Base-by-base conservation (phyloP, 2,888 invertebrate genomes). In the Eristalinus aeneus region DNA sequence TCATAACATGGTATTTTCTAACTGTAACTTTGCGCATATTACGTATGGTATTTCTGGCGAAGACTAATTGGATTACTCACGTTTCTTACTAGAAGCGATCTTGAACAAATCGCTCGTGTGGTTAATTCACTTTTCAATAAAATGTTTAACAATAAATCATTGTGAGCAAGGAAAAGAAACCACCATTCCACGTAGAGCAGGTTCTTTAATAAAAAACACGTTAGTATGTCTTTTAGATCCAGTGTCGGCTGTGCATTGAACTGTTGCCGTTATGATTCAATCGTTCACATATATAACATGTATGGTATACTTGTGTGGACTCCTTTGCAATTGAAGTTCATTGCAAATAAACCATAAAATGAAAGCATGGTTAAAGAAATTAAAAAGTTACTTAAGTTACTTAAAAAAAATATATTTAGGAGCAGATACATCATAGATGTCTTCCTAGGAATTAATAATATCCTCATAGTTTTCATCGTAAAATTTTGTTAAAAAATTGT, bases 31-130 rank as follows among this genome's bases (percentile, higher is more conserved):
- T n/a, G n/a, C n/a, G n/a, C n/a, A 22, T 12, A 32, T 63, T 22
- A 53, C 63, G 53, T 53, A 27, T 60, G 71, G 27, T 31, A 61
- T 39, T 36, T 23, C 32, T 53, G 23, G 72, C 31, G 23, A 3
- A 46, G 34, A 31, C 53, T 46, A 61, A 72, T 72, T 46, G 61
- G n/a, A 72, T 53, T 53, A 72, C 72, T 61, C 22, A 72, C n/a
- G 46, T 20, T 34, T 54, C 16, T 53, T n/a, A 34, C 23, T n/a
- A 46, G 22, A 31, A n/a, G 20, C 63, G 72, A 72, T 72, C 63
- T 72, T 72, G 63, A 72, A 53, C 61, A 63, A 61, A 16, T 46
- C 8, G 39, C n/a, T 39, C n/a, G 5, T 39, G n/a, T 12, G 12
- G 39, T 39, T 39, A 34, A 10, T 9, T 34, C 16, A 1, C 16